Evolutionary conservation across 37 sponge, comb jelly and placozoan species (phyloP), one percentile per base, ranked within the genome.

Genomic region (Spongilla lacustris): DNA sequence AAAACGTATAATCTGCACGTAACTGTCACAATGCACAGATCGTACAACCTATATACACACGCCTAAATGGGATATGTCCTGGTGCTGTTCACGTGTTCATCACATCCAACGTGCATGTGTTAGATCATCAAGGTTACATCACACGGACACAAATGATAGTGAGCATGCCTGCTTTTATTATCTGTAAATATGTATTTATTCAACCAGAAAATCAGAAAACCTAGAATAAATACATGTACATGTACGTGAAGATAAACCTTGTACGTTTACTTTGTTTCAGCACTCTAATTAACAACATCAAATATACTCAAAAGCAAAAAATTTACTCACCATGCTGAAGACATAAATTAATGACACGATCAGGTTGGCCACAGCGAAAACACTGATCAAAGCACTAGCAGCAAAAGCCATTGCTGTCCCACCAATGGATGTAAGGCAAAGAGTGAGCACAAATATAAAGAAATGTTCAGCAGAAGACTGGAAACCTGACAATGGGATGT

Each of bases 321-420:
- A 13, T 0, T 11, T 29, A 34, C 90, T 66, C 46, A 93, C 89
- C 89, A 89, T 93, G 38, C 74, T 74, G 49, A 89, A 37, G 6
- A 93, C 85, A 50, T 86, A 93, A 36, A 76, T 72, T 21, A 93
- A 69, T 2, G 93, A 81, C 36, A 86, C 74, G 14, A 93, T 35
- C 6, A 89, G 80, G n/a, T 71, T 89, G 28, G 89, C 93, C 11
- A 93, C 82, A 23, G 86, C 89, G 29, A 79, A 58, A 4, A 81
- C 83, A 66, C 78, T 85, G 71, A 93, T 87, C 37, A 85, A 30
- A 38, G 89, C 93, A 83, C 93, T 89, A 71, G 77, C 46, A 22
- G 76, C 35, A 49, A 93, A 93, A 11, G 89, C 82, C 49, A 89
- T 36, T 32, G 86, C 74, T 25, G 89, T 32, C 2, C 89, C 89